Evolutionary conservation across 2,113 vertebrate genomes (phyloP).

Genomic region (Cyanocitta stelleri): DNA sequence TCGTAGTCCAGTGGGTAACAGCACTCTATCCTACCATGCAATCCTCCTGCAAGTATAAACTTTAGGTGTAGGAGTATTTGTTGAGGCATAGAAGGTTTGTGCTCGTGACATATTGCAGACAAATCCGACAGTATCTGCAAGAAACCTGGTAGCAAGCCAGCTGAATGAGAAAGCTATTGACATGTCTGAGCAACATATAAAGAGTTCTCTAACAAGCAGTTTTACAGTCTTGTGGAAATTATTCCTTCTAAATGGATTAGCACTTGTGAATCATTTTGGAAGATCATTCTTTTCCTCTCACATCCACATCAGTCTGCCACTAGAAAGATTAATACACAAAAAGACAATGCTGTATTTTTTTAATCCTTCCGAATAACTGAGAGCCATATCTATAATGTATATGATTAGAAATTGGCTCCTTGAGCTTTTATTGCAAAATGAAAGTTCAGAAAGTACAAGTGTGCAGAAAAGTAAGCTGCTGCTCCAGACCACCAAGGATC

Average conservation of each 20-base stretch:
- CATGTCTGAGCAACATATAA: neutral
- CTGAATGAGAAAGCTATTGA: neutral
- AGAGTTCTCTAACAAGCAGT: neutral
- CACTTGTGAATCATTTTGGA: neutral
- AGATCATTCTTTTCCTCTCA: neutral
- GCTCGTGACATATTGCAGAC: neutral
- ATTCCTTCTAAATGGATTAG: constrained; percentile 26
- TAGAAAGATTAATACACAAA: neutral
- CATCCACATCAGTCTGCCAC: neutral
- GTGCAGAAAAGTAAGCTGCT: neutral
- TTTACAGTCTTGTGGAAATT: neutral
- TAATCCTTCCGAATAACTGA: neutral
- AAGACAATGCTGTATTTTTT: neutral
- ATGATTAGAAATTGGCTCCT: neutral
- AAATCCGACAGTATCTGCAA: neutral
- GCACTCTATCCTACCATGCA: neutral
- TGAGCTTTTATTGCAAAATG: neutral
- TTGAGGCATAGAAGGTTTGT: neutral
- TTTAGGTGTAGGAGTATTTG: neutral
- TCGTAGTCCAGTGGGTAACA: neutral
- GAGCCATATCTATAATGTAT: neutral
- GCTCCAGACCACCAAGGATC: neutral
- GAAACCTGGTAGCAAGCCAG: neutral
- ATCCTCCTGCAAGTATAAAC: neutral
- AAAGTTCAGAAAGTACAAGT: neutral